These are phyloP conservation scores for Xiphophorus maculatus DNA, from an alignment of 2,113 vertebrate genomes.

Conservation along the genomic window DNA sequence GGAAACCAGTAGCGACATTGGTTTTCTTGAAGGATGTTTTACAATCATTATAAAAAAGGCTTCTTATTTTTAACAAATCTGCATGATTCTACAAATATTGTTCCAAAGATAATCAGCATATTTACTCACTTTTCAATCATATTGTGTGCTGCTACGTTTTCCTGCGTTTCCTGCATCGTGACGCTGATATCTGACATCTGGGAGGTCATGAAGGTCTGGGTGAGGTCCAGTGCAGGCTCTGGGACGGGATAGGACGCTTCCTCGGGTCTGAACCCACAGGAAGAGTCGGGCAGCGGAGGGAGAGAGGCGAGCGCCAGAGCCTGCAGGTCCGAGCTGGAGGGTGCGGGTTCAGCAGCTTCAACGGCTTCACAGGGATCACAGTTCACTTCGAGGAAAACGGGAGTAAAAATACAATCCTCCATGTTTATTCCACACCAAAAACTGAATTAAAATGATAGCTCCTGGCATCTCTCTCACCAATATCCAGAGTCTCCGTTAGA, in stretches of 20 bases:
- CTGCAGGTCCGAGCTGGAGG: conserved; percentile 59
- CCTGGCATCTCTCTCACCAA: conserved; percentile 51
- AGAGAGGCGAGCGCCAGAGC: conserved; percentile 63
- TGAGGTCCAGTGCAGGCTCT: conserved; percentile 62
- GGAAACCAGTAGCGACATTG: no score
- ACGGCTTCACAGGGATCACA: conserved; percentile 77
- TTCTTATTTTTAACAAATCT: no score
- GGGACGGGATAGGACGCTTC: conserved; percentile 57
- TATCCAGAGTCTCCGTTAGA: conserved; percentile 69
- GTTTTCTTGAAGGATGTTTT: no score
- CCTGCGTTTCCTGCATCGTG: conserved; percentile 54
- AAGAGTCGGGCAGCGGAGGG: conserved; percentile 54
- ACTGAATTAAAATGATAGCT: not conserved
- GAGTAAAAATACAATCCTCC: not conserved
- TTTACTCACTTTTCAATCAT: conserved; percentile 72
- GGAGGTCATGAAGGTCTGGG: conserved; percentile 68
- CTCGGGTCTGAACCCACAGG: conserved; percentile 68
- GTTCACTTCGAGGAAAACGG: conserved; percentile 57
- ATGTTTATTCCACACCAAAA: not conserved
- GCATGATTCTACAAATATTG: not conserved
- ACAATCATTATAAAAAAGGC: no score
- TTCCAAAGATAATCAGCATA: not conserved
- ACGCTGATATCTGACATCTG: conserved; percentile 69
- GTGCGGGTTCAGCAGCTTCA: conserved; percentile 68
- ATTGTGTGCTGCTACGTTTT: conserved; percentile 47